phyloP scores from a whole-genome alignment of 2,888 invertebrate genomes.

The Linnaemya tessellans region DNA sequence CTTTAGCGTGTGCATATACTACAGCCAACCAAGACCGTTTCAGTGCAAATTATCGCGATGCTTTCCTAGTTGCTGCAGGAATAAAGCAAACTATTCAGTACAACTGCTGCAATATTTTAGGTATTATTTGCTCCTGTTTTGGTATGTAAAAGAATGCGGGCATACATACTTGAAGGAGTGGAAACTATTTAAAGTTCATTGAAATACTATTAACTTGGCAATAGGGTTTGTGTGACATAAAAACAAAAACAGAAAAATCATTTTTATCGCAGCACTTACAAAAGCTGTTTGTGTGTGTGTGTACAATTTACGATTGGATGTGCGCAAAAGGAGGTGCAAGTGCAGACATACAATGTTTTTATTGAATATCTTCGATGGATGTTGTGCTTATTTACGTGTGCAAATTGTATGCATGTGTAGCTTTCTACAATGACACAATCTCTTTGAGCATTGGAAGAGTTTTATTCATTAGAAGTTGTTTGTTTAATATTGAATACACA shows the following conservation, averaged over 20 bases:
- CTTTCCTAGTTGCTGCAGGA: constrained; percentile 32
- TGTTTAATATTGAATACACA: constrained; percentile 2
- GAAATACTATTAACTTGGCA: constrained; percentile 61
- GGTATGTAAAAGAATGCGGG: neutral
- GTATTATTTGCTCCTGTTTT: constrained; percentile 26
- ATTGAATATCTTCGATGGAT: constrained; percentile 44
- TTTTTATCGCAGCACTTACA: neutral
- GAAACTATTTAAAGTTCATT: constrained; percentile 68
- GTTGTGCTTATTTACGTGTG: constrained; percentile 38
- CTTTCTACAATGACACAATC: constrained; percentile 34
- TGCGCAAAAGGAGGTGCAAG: neutral
- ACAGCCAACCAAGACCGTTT: constrained; percentile 36
- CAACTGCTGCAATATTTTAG: constrained; percentile 40
- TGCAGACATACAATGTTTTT: neutral
- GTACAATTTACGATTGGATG: constrained; percentile 20
- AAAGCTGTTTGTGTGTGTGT: constrained; percentile 26
- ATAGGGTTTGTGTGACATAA: constrained; percentile 19
- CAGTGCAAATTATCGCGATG: constrained; percentile 61
- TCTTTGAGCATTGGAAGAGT: constrained; percentile 10
- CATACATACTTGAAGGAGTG: neutral
- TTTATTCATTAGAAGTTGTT: constrained; percentile 28
- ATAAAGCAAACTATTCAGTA: constrained; percentile 39
- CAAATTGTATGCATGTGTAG: constrained; percentile 25
- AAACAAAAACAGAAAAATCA: constrained; percentile 6
- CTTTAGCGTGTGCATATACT: neutral